A percentile compares a stretch with the other conserved stretches of the same genome.
These are phyloP conservation scores for Phania funesta DNA, from an alignment of 2,888 invertebrate species.

Conservation along the genomic window DNA sequence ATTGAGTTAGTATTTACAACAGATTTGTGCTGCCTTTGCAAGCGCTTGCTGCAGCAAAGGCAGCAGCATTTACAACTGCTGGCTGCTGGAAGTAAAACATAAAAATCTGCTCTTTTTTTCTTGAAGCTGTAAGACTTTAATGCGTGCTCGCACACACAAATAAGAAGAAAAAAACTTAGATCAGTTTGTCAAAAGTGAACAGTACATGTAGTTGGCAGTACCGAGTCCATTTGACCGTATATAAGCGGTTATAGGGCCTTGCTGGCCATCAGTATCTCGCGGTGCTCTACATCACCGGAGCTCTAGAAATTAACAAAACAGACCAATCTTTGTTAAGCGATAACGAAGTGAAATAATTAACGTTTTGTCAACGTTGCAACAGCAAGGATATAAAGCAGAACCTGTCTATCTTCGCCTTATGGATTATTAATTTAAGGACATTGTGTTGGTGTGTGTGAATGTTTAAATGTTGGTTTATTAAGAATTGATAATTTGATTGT, in stretches of 20 bases:
- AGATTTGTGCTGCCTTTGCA: constrained; percentile 6
- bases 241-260: constrained; percentile 81
- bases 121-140: constrained; percentile 43
- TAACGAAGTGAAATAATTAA: constrained; percentile 12
- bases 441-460: not conserved
- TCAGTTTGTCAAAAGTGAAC: constrained; percentile 63
- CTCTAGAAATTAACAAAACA: constrained; percentile 61
- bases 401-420: constrained; percentile 1
- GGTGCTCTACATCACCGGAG: constrained; percentile 80
- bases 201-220: constrained; percentile 52
- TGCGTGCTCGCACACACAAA: constrained; percentile 63
- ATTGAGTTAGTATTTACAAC: constrained; percentile 39
- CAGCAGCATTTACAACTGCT: constrained; percentile 29
- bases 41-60: constrained; percentile 26
- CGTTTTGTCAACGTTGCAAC: not conserved
- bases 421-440: constrained; percentile 61
- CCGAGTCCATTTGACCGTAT: constrained; percentile 80
- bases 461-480: constrained; percentile 18
- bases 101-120: constrained; percentile 42
- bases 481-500: constrained; percentile 11
- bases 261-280: constrained; percentile 81
- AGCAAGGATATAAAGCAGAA: constrained; percentile 51
- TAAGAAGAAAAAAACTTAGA: constrained; percentile 33
- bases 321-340: not conserved
- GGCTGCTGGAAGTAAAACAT: constrained; percentile 31